These are phyloP conservation scores for Vidua macroura DNA, from an alignment of 2,113 vertebrate genomes.

Conservation along the genomic window DNA sequence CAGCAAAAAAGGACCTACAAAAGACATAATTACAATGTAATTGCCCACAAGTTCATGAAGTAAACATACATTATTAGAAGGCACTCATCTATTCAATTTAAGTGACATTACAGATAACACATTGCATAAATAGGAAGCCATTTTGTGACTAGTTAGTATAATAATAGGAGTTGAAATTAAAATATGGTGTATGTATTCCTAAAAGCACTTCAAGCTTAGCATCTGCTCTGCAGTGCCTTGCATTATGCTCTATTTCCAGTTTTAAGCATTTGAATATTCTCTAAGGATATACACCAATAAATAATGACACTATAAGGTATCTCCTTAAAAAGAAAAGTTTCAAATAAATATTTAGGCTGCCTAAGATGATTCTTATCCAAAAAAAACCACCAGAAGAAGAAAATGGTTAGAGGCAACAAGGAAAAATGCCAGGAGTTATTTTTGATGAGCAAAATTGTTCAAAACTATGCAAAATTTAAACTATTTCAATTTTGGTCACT, in stretches of 20 bases:
- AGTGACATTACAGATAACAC: slow-evolving; percentile 76
- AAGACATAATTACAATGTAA: slow-evolving; percentile 83
- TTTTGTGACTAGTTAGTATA: slow-evolving; percentile 76
- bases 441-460: background rate
- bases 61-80: slow-evolving; percentile 83
- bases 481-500: background rate
- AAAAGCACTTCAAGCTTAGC: slow-evolving; percentile 66
- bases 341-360: background rate
- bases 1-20: slow-evolving; percentile 78
- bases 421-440: background rate
- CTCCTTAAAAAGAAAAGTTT: background rate
- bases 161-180: slow-evolving; percentile 76
- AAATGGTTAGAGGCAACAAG: background rate
- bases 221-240: slow-evolving; percentile 47
- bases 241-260: slow-evolving; percentile 48
- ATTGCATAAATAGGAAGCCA: slow-evolving; percentile 76
- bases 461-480: background rate
- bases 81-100: slow-evolving; percentile 77
- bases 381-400: background rate
- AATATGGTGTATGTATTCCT: slow-evolving; percentile 65
- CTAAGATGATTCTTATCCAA: background rate
- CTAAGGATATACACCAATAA: slow-evolving; percentile 6
- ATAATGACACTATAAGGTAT: background rate
- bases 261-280: slow-evolving; percentile 53
- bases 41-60: slow-evolving; percentile 80